phyloP scores from a whole-genome alignment of 2,888 invertebrate genomes.

The Sinohyriopsis cumingii region DNA sequence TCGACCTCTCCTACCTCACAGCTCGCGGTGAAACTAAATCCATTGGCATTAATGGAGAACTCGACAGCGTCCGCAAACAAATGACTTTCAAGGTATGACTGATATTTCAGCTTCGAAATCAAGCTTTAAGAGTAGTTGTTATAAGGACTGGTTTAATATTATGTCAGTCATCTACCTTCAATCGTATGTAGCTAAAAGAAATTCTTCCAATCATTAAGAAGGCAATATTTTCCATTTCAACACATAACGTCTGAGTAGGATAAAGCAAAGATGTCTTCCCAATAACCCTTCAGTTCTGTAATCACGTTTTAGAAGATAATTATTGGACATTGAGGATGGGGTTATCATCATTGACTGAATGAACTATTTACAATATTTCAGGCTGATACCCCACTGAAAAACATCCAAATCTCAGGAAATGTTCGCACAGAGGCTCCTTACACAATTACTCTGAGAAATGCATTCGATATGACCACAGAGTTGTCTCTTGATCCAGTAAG shows the following conservation, averaged over 20 bases:
- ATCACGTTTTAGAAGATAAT: background rate
- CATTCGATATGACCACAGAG: conserved; percentile 38
- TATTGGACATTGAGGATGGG: background rate
- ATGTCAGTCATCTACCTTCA: too few species aligned
- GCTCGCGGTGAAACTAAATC: conserved; percentile 38
- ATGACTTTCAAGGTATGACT: conserved; percentile 42
- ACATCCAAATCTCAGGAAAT: conserved; percentile 40
- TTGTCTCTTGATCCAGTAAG: conserved; percentile 30
- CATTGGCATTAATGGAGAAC: conserved; percentile 42
- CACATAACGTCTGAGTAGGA: too few species aligned
- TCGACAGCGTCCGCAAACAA: conserved; percentile 39
- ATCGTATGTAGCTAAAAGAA: too few species aligned
- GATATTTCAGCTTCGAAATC: background rate
- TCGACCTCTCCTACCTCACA: conserved; percentile 50
- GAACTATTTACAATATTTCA: conserved; percentile 10
- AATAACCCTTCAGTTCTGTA: too few species aligned
- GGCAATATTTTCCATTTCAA: too few species aligned
- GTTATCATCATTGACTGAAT: too few species aligned
- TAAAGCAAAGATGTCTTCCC: too few species aligned
- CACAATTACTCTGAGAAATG: conserved; percentile 29
- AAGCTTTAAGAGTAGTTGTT: background rate
- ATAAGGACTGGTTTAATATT: too few species aligned
- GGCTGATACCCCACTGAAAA: conserved; percentile 48
- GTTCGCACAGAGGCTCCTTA: conserved; percentile 34
- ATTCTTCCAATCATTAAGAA: too few species aligned